phyloP scores from a whole-genome alignment of 2,888 invertebrate genomes.

The Cancer borealis region DNA sequence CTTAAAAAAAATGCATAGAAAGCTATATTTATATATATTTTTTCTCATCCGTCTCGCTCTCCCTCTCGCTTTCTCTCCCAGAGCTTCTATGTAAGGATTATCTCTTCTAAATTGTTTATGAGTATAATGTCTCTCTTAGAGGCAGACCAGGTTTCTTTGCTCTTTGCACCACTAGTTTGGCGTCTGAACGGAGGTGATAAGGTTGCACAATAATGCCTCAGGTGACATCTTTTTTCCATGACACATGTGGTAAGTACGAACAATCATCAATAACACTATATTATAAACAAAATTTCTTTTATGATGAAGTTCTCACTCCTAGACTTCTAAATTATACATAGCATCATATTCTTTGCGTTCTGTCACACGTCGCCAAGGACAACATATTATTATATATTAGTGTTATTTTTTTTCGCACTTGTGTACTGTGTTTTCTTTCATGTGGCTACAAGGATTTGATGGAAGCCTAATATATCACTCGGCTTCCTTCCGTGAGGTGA shows the following conservation, averaged over 20 bases:
- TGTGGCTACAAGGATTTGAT: background rate
- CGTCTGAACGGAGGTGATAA: background rate
- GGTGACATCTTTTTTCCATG: background rate
- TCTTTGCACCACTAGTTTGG: slow-evolving; percentile 21
- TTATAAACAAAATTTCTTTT: background rate
- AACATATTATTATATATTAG: background rate
- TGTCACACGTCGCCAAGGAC: background rate
- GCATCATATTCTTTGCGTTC: background rate
- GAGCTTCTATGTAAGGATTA: slow-evolving; percentile 38
- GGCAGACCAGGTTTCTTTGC: background rate
- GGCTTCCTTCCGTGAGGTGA: slow-evolving; percentile 10
- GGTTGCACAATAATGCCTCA: background rate
- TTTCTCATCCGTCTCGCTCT: slow-evolving; percentile 4
- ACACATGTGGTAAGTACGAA: background rate
- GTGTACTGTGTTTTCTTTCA: background rate
- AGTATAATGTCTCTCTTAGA: slow-evolving; percentile 42
- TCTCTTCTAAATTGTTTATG: slow-evolving; percentile 43
- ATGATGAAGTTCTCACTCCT: background rate
- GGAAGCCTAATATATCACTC: background rate
- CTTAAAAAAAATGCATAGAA: slow-evolving; percentile 30
- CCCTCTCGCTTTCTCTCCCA: slow-evolving; percentile 28
- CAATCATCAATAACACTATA: background rate
- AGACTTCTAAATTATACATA: background rate
- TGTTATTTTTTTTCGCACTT: slow-evolving; percentile 21
- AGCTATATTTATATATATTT: slow-evolving; percentile 28